Evolutionary conservation across 1,140 invertebrate genomes (phyloP).

Genomic region (Hetaerina americana): DNA sequence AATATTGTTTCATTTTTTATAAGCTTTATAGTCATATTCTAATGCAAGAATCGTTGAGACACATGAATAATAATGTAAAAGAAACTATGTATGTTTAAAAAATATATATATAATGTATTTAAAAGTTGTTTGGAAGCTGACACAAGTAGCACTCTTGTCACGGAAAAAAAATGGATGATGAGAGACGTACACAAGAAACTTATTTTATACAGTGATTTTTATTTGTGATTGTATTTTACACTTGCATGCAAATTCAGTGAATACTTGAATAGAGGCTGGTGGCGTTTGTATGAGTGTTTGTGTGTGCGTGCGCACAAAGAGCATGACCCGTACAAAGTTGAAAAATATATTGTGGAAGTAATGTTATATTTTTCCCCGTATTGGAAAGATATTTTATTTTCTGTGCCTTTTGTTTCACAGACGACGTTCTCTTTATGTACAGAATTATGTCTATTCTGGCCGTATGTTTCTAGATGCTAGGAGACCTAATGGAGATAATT

Average conservation of each 20-base stretch:
- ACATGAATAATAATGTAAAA: not conserved
- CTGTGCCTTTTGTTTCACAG: not conserved
- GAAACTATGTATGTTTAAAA: not conserved
- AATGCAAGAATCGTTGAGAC: not conserved
- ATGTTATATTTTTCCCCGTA: not conserved
- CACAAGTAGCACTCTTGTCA: not conserved
- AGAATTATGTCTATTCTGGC: not conserved
- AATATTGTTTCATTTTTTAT: not conserved
- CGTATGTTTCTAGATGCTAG: not conserved
- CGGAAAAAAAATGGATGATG: too few species aligned
- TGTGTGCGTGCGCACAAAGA: not conserved
- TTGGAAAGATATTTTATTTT: not conserved
- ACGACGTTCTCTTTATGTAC: not conserved
- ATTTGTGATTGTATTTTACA: not conserved
- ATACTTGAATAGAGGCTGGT: not conserved
- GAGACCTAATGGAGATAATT: not conserved
- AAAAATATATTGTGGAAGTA: not conserved
- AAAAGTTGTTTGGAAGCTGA: not conserved
- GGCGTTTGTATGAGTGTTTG: not conserved
- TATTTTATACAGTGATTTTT: constrained; percentile 1
- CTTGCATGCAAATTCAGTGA: not conserved
- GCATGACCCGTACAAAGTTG: not conserved
- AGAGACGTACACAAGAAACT: not conserved
- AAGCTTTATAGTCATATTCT: not conserved
- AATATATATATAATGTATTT: not conserved